Evolutionary conservation across 1,140 invertebrate species (phyloP).

Genomic region (Drosophila prosaltans): DNA sequence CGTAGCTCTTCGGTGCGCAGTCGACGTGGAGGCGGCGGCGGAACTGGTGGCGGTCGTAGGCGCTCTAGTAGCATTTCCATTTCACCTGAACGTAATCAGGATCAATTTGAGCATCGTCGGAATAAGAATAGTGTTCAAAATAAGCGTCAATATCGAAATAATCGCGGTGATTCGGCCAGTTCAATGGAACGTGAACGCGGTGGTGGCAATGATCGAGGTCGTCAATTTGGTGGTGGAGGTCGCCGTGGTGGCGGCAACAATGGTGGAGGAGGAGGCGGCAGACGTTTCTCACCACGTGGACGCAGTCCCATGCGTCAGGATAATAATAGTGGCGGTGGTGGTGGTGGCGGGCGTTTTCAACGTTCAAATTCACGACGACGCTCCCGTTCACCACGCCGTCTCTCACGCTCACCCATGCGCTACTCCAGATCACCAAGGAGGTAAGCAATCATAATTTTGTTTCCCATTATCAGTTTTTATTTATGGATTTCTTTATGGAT

Average conservation of each 20-base stretch:
- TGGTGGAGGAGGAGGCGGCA: constrained; percentile 37
- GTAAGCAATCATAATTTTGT: constrained; percentile 36
- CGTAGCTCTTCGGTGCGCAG: constrained; percentile 65
- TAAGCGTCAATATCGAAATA: constrained; percentile 93
- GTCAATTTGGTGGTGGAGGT: constrained; percentile 64
- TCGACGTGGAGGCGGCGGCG: constrained; percentile 39
- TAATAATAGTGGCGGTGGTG: constrained; percentile 68
- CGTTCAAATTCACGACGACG: constrained; percentile 76
- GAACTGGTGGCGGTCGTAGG: constrained; percentile 36
- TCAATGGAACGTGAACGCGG: constrained; percentile 78
- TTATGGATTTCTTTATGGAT: too few relatives aligned
- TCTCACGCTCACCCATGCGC: constrained; percentile 77
- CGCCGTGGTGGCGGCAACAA: constrained; percentile 39
- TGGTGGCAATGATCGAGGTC: constrained; percentile 55
- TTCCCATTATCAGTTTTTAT: too few relatives aligned
- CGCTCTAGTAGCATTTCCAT: constrained; percentile 76
- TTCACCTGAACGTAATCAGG: constrained; percentile 85
- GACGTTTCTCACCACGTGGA: constrained; percentile 70
- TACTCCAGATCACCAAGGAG: constrained; percentile 77
- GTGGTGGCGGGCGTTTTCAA: constrained; percentile 68
- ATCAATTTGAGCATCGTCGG: constrained; percentile 88
- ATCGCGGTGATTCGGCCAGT: constrained; percentile 90
- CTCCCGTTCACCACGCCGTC: constrained; percentile 72
- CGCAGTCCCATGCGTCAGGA: constrained; percentile 71
- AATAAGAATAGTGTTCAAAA: constrained; percentile 92